Evolutionary conservation across 1,140 invertebrate species (phyloP), one percentile per base, ranked within the genome.

Genomic region (Neodiprion lecontei): DNA sequence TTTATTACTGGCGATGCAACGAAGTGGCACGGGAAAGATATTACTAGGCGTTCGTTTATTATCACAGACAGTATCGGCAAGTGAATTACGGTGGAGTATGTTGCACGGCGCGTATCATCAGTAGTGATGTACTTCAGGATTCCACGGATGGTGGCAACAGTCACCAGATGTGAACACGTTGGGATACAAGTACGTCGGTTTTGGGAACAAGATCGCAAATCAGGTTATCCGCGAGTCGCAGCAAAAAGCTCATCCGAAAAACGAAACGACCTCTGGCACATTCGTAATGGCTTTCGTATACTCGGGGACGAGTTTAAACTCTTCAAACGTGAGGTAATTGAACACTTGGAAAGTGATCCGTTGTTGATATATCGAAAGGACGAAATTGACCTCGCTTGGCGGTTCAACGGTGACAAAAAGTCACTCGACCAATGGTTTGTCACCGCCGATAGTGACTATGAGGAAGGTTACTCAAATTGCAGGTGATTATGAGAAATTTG

Each of bases 381-480:
- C 65, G 94, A 95, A 87, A 90, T 91, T 1, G 92, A 96, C 82
- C 83, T 94, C 48, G 72, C 92, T 2, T 96, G 92, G 90, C 89
- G 89, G 77, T 96, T 96, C 84, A 89, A 90, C 74, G 86, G 91
- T 48, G 85, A 90, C 72, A 80, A 86, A 11, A 84, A 92, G 50
- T 90, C 90, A 9, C 77, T 97, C 12, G 88, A 95, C 1, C 88
- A 93, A 47, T 98, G 96, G 93, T 85, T 93, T 28, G 89, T 93
- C 0, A 94, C 94, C 0, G 86, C 87, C 69, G 97, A 98, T 84
- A 92, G 90, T 72, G 95, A 97, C 85, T 92, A 95, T 82, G 91
- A 92, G 73, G 91, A 96, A 82, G 97, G 97, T 5, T 92, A 88
- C 80, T 97, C 96, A 82, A 89, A 81, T 69, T 95, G 94, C 75